phyloP scores from a whole-genome alignment of 2,888 invertebrate species.

The Altica lythri region DNA sequence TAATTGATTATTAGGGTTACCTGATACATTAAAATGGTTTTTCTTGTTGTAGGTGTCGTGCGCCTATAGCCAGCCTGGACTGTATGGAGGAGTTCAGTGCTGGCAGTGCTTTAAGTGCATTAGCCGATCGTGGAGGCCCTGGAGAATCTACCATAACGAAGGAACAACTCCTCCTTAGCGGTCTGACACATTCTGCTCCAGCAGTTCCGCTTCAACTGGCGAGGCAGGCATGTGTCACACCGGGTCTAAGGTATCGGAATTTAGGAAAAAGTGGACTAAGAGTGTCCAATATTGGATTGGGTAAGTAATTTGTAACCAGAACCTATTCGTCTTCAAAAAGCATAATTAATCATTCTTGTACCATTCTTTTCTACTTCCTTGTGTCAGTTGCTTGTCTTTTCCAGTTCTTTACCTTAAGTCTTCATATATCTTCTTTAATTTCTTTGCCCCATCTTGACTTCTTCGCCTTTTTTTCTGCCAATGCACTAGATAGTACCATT shows the following conservation, averaged over 20 bases:
- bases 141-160: slow-evolving; percentile 60
- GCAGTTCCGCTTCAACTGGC: slow-evolving; percentile 61
- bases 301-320: slow-evolving; percentile 57
- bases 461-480: too few species aligned
- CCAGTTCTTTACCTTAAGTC: too few species aligned
- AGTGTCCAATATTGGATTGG: slow-evolving; percentile 91
- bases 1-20: too few species aligned
- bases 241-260: slow-evolving; percentile 87
- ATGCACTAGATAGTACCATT: too few species aligned
- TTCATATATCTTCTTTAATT: too few species aligned
- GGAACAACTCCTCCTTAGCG: slow-evolving; percentile 62
- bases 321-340: too few species aligned
- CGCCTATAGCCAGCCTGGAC: slow-evolving; percentile 89
- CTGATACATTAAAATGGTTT: neutral
- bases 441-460: too few species aligned
- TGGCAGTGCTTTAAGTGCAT: slow-evolving; percentile 58
- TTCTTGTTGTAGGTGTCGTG: slow-evolving; percentile 73
- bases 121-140: slow-evolving; percentile 57
- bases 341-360: too few species aligned
- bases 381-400: neutral
- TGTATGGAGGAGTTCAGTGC: slow-evolving; percentile 93
- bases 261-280: slow-evolving; percentile 94
- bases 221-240: slow-evolving; percentile 72
- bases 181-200: slow-evolving; percentile 48
- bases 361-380: too few species aligned